Evolutionary conservation across 2,113 vertebrate species (phyloP).

Genomic region (Alethe diademata): DNA sequence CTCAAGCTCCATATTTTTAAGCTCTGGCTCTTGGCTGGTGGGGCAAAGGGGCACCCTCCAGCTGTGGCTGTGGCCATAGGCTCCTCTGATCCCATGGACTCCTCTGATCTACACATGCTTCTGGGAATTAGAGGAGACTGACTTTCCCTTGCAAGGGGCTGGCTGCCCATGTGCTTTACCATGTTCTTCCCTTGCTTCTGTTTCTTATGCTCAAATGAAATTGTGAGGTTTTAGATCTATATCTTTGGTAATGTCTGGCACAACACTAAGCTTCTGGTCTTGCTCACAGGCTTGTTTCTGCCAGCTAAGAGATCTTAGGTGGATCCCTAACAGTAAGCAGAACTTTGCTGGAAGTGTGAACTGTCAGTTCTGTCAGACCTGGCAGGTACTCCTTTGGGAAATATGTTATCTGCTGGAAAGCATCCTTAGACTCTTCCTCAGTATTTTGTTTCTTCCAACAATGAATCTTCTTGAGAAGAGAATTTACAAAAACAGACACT

Average conservation of each 20-base stretch:
- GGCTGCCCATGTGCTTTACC: background rate
- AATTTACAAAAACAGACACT: background rate
- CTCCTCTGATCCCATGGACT: background rate
- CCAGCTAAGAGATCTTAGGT: background rate
- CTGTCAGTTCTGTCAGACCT: background rate
- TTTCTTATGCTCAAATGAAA: background rate
- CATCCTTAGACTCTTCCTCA: background rate
- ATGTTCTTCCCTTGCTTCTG: background rate
- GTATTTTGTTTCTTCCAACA: background rate
- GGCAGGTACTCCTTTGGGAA: background rate
- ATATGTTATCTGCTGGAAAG: background rate
- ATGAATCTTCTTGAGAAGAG: background rate
- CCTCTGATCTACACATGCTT: rapidly evolving
- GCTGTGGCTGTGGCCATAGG: background rate
- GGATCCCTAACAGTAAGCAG: background rate
- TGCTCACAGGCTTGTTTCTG: background rate
- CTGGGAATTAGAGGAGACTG: background rate
- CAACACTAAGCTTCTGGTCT: background rate
- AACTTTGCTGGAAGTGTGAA: background rate
- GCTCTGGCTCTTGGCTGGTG: background rate
- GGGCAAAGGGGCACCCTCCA: rapidly evolving
- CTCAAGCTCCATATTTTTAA: background rate
- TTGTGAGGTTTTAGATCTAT: background rate
- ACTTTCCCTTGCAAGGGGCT: background rate
- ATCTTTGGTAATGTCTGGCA: background rate